phyloP scores from a whole-genome alignment of 2,797 vertebrate species.

The Prunella strophiata region DNA sequence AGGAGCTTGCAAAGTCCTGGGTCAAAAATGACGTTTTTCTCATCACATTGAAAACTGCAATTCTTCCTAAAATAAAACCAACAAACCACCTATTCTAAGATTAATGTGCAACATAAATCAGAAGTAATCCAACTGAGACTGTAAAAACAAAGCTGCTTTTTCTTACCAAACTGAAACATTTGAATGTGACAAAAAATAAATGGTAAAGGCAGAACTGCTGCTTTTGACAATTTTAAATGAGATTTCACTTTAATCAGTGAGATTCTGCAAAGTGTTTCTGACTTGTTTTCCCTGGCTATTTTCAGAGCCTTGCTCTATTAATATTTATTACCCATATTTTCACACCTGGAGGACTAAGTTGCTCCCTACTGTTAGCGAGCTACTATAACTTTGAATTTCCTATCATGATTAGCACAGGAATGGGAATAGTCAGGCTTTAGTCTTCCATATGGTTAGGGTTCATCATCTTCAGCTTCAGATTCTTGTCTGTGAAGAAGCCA shows the following conservation, averaged over 20 bases:
- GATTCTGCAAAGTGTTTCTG: neutral
- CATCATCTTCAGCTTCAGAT: neutral
- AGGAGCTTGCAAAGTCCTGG: neutral
- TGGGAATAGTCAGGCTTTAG: neutral
- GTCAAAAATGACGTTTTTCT: neutral
- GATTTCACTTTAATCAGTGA: conserved; percentile 16
- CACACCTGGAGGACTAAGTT: neutral
- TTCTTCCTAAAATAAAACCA: neutral
- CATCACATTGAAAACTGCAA: neutral
- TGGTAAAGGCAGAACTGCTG: neutral
- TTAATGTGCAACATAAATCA: neutral
- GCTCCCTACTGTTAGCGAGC: neutral
- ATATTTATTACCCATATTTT: conserved; percentile 7
- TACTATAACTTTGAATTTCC: neutral
- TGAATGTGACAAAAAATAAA: conserved; percentile 30
- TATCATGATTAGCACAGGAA: neutral
- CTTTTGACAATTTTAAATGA: neutral
- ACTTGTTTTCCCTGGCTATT: conserved; percentile 9
- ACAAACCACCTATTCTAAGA: neutral
- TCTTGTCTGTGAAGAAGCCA: neutral
- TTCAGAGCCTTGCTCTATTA: neutral
- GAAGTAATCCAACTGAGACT: neutral
- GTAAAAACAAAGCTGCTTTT: conserved; percentile 24
- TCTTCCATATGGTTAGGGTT: neutral
- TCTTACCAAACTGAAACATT: neutral